Percentiles rank a stretch among this genome's conserved stretches.
phyloP scores from a whole-genome alignment of 2,113 vertebrate species.

The Muntiacus muntjak region DNA sequence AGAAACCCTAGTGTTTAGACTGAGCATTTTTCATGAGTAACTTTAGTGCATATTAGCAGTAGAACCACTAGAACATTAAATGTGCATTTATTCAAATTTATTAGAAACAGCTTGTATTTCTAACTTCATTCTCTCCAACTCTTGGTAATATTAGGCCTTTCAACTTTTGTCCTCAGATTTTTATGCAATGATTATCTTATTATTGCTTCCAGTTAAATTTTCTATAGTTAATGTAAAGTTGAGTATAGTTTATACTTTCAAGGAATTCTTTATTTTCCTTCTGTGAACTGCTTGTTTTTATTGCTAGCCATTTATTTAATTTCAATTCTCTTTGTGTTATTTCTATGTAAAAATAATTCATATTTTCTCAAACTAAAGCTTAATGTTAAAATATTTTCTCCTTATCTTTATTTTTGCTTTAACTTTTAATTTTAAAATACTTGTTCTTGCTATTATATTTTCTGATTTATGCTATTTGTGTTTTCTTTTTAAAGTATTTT shows the following conservation, averaged over 20 bases:
- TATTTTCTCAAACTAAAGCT: background rate
- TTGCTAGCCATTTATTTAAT: background rate
- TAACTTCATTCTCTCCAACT: background rate
- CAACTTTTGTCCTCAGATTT: background rate
- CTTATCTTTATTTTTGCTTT: background rate
- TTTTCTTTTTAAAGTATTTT: background rate
- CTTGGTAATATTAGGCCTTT: background rate
- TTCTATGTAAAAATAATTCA: background rate
- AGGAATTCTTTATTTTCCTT: background rate
- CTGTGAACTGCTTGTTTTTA: background rate
- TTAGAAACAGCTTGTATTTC: background rate
- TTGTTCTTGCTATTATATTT: background rate
- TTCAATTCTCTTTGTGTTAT: background rate
- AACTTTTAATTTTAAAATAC: background rate
- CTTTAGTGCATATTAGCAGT: background rate
- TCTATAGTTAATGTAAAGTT: background rate
- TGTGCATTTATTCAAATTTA: background rate
- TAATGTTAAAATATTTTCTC: background rate
- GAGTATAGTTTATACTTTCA: background rate
- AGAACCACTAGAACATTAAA: background rate
- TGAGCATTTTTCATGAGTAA: background rate
- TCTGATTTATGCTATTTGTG: background rate
- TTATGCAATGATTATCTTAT: background rate
- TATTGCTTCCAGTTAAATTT: background rate
- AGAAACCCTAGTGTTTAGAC: background rate